Evolutionary conservation across 2,113 vertebrate species (phyloP).

Genomic region (Hypanus sabinus): DNA sequence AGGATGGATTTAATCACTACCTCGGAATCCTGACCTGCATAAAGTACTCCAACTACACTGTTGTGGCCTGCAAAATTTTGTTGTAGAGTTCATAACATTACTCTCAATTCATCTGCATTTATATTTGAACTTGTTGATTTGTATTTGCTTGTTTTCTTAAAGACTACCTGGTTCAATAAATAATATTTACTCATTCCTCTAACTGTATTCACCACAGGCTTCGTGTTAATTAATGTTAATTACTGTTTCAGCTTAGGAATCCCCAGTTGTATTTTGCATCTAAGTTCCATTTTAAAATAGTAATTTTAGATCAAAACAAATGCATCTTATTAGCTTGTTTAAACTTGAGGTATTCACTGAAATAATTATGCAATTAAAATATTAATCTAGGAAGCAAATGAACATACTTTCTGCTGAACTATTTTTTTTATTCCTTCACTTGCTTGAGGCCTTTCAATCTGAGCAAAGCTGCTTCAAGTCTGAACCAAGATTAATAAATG

Average conservation of each 20-base stretch:
- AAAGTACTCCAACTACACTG: not conserved
- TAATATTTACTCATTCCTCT: slow-evolving; percentile 7
- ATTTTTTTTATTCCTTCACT: slow-evolving; percentile 41
- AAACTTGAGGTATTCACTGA: not conserved
- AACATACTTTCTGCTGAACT: slow-evolving; percentile 39
- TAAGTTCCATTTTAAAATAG: not conserved
- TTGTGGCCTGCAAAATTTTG: not conserved
- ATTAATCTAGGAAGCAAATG: slow-evolving; percentile 44
- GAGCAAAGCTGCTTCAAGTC: slow-evolving; percentile 32
- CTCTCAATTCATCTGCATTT: not conserved
- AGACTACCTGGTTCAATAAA: not conserved
- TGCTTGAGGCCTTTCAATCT: slow-evolving; percentile 52
- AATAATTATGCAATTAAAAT: slow-evolving; percentile 41
- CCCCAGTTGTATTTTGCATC: slow-evolving; percentile 20
- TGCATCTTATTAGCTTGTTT: not conserved
- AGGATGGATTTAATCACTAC: not conserved
- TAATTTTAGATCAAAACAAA: not conserved
- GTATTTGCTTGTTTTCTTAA: not conserved
- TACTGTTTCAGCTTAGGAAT: not conserved
- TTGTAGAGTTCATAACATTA: not conserved
- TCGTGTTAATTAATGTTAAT: slow-evolving; percentile 32
- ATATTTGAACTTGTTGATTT: not conserved
- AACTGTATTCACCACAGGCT: slow-evolving; percentile 27
- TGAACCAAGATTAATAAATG: not conserved
- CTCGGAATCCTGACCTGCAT: not conserved